phyloP scores from a whole-genome alignment of 2,113 vertebrate species.

The Heterochromis multidens region DNA sequence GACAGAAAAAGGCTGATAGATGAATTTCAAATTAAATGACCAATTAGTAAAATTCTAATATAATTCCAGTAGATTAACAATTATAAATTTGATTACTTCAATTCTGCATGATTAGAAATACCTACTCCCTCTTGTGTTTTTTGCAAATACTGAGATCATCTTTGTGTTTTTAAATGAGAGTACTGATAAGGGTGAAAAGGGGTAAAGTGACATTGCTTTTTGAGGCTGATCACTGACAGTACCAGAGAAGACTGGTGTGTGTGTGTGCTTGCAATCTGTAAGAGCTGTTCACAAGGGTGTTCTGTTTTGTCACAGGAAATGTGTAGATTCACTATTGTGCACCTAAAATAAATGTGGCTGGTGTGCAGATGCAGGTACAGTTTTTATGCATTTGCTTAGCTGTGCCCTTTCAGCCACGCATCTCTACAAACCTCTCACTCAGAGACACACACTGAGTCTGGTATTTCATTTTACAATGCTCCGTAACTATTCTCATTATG shows the following conservation, averaged over 20 bases:
- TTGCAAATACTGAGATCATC: not conserved
- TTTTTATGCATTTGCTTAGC: not conserved
- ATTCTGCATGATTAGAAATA: not conserved
- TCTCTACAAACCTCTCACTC: not conserved
- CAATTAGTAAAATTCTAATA: not conserved
- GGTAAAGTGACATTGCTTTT: not conserved
- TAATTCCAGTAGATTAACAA: not conserved
- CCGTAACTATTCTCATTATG: constrained; percentile 63
- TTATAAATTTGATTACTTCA: not conserved
- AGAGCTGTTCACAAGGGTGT: not conserved
- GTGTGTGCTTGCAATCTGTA: not conserved
- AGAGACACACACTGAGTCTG: not conserved
- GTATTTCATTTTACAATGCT: constrained; percentile 56
- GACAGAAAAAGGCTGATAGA: not conserved
- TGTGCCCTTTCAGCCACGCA: not conserved
- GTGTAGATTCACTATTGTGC: not conserved
- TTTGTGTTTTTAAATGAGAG: not conserved
- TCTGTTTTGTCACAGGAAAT: not conserved
- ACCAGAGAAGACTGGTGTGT: not conserved
- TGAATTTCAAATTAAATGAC: not conserved
- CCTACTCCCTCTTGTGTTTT: not conserved
- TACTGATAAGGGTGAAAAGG: not conserved
- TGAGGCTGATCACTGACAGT: not conserved
- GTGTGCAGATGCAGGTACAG: not conserved
- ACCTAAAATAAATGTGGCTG: not conserved